Conservation (phyloP, 2,113 vertebrate genomes). For the Dendrocopos noguchii region DNA sequence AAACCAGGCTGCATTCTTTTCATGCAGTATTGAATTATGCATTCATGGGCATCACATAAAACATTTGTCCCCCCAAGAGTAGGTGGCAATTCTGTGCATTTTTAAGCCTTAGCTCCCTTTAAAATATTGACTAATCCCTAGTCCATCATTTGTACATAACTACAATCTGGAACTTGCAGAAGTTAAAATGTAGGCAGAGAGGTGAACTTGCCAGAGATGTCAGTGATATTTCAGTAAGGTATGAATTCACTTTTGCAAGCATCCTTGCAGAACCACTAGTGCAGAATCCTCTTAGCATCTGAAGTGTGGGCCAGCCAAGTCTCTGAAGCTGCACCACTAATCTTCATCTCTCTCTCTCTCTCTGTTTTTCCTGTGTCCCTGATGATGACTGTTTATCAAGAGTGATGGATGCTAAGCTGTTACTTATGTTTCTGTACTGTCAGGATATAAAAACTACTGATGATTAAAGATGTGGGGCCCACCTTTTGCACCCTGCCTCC, state of each 20-base stretch:
- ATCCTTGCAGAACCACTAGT: not conserved
- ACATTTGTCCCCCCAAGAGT: rapidly evolving
- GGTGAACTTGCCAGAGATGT: not conserved
- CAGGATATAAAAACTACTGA: not conserved
- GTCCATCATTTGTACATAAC: not conserved
- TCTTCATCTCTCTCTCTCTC: not conserved
- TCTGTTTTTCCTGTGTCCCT: not conserved
- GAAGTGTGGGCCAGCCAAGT: not conserved
- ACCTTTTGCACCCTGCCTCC: not conserved
- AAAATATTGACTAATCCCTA: not conserved
- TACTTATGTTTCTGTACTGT: not conserved
- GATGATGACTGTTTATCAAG: not conserved
- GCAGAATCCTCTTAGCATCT: not conserved
- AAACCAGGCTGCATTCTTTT: not conserved
- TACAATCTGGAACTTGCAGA: not conserved
- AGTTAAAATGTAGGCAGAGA: not conserved
- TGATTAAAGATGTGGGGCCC: not conserved
- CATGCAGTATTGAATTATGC: not conserved
- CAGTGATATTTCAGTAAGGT: not conserved
- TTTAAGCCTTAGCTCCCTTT: not conserved
- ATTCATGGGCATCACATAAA: not conserved
- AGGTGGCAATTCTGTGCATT: not conserved
- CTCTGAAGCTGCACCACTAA: not conserved
- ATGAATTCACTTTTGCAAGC: constrained; percentile 4
- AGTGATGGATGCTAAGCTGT: not conserved